These are phyloP conservation scores for Leuciscus waleckii DNA, from an alignment of 2,797 vertebrate genomes.

Conservation along the genomic window DNA sequence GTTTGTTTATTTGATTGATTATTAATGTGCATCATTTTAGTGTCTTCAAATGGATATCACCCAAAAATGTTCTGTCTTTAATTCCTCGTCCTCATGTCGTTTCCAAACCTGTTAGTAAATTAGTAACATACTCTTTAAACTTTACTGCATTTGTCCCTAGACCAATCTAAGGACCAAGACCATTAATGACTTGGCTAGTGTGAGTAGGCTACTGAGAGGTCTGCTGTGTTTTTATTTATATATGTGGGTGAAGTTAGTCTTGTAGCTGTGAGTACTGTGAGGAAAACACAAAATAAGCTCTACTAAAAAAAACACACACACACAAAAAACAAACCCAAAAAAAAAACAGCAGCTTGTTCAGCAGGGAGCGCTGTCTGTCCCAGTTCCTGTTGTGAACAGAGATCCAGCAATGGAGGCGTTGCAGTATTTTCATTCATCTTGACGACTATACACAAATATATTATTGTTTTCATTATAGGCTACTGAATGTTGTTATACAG, in stretches of 20 bases:
- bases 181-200: background rate
- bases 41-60: background rate
- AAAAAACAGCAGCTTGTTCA: constrained; percentile 67
- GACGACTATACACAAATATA: background rate
- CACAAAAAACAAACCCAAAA: constrained; percentile 42
- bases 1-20: background rate
- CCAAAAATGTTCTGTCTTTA: background rate
- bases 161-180: background rate
- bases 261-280: constrained; percentile 61
- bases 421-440: background rate
- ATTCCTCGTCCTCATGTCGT: background rate
- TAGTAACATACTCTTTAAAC: background rate
- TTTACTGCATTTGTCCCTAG: background rate
- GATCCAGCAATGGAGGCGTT: background rate
- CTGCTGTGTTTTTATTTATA: constrained; percentile 66
- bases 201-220: background rate
- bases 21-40: background rate
- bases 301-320: constrained; percentile 65
- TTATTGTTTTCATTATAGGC: too few species aligned
- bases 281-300: constrained; percentile 69
- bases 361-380: constrained; percentile 61
- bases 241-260: constrained; percentile 54
- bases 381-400: constrained; percentile 31
- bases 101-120: background rate
- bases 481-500: background rate